These are phyloP conservation scores for Thera britannica DNA, from an alignment of 2,888 invertebrate species.

Conservation along the genomic window DNA sequence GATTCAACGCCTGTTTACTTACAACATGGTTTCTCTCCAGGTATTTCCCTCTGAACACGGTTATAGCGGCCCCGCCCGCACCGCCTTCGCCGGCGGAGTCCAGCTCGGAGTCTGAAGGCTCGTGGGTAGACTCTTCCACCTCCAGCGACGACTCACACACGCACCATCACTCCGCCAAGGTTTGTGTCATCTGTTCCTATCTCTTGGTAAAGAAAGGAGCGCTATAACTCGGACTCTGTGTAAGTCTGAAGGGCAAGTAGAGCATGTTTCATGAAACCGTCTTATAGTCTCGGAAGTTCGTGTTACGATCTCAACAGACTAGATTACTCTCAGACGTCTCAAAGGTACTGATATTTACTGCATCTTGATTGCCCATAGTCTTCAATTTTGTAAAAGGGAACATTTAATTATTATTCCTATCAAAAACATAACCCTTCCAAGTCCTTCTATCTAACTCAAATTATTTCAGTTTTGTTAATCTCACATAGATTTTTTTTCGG, in stretches of 20 bases:
- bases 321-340: conserved; percentile 14
- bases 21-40: conserved; percentile 64
- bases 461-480: too few relatives aligned
- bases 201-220: too few relatives aligned
- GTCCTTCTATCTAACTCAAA: too few relatives aligned
- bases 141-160: conserved; percentile 66
- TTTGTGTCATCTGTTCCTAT: conserved; percentile 32
- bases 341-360: background rate
- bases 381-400: conserved; percentile 3
- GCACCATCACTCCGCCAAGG: conserved; percentile 70
- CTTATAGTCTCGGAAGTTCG: background rate
- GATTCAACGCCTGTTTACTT: too few relatives aligned
- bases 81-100: conserved; percentile 60
- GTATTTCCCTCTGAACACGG: conserved; percentile 96
- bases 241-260: too few relatives aligned
- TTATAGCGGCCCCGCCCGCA: conserved; percentile 83
- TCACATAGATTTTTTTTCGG: too few relatives aligned
- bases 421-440: background rate
- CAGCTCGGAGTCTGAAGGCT: conserved; percentile 70
- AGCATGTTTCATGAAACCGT: conserved; percentile 8
- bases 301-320: too few relatives aligned
- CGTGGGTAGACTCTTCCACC: conserved; percentile 61
- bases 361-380: conserved; percentile 3
- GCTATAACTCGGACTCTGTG: too few relatives aligned
- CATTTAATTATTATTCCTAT: background rate